Evolutionary conservation across 2,888 invertebrate genomes (phyloP).

Genomic region (Chrysolina haemoptera): DNA sequence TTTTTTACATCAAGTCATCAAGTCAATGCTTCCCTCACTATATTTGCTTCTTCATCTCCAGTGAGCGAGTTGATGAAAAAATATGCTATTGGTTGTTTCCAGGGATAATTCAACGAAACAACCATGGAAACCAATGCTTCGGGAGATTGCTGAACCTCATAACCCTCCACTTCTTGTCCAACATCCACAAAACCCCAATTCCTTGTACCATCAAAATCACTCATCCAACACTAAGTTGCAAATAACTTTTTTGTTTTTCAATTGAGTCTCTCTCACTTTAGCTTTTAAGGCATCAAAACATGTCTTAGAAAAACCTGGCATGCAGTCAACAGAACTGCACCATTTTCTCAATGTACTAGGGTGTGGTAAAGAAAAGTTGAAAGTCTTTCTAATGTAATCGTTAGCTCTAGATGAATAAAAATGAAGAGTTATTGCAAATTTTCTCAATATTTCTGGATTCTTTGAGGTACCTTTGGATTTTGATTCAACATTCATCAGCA

Average conservation of each 20-base stretch:
- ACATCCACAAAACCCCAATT: constrained; percentile 47
- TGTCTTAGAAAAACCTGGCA: neutral
- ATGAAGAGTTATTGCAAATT: constrained; percentile 39
- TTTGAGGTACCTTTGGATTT: neutral
- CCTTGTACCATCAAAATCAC: constrained; percentile 44
- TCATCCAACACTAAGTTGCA: constrained; percentile 50
- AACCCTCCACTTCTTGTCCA: constrained; percentile 25
- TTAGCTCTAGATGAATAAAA: constrained; percentile 44
- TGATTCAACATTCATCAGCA: neutral
- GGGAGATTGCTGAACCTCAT: constrained; percentile 40
- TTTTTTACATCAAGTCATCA: no score
- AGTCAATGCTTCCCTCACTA: constrained; percentile 43
- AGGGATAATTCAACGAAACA: constrained; percentile 39
- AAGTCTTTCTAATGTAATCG: constrained; percentile 36
- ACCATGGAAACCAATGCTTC: constrained; percentile 54
- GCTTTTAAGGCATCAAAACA: constrained; percentile 31
- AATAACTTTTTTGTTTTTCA: constrained; percentile 22
- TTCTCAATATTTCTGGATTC: constrained; percentile 21
- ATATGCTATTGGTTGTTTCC: constrained; percentile 54
- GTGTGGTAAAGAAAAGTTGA: constrained; percentile 32
- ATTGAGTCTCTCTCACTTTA: constrained; percentile 30
- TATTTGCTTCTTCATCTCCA: constrained; percentile 45
- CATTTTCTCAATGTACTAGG: constrained; percentile 33
- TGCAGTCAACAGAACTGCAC: constrained; percentile 15
- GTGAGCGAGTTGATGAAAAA: constrained; percentile 49